These are phyloP conservation scores for Argyrosomus japonicus DNA, from an alignment of 2,113 vertebrate genomes.

Conservation along the genomic window DNA sequence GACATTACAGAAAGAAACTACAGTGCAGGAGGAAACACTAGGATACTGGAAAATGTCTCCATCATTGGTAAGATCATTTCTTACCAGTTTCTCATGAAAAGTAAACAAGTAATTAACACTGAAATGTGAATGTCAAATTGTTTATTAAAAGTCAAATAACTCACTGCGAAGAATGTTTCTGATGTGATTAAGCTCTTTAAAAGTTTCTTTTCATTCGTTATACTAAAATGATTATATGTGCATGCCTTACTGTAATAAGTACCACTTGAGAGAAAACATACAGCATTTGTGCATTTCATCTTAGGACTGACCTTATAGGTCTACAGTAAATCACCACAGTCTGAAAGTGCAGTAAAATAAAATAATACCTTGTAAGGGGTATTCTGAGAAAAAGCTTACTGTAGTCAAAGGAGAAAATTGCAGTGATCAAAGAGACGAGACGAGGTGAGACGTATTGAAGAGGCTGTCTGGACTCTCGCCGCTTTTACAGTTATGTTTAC, in stretches of 20 bases:
- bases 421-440: slow-evolving; percentile 43
- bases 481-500: slow-evolving; percentile 41
- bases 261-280: slow-evolving; percentile 23
- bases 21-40: neutral
- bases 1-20: slow-evolving; percentile 3
- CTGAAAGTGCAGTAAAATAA: slow-evolving; percentile 34
- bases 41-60: neutral
- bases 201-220: neutral
- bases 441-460: slow-evolving; percentile 13
- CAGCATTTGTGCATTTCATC: slow-evolving; percentile 11
- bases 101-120: too few species aligned
- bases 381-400: slow-evolving; percentile 5
- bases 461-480: slow-evolving; percentile 37
- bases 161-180: neutral
- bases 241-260: slow-evolving; percentile 2
- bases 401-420: slow-evolving; percentile 43
- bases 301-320: slow-evolving; percentile 16
- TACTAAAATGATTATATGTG: slow-evolving; percentile 8
- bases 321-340: slow-evolving; percentile 14
- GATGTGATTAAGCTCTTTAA: neutral
- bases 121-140: slow-evolving; percentile 12
- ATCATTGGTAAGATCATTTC: neutral
- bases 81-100: too few species aligned
- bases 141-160: neutral
- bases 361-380: slow-evolving; percentile 13